These are phyloP conservation scores for Masticophis lateralis DNA, from an alignment of 2,797 vertebrate genomes.

Conservation along the genomic window DNA sequence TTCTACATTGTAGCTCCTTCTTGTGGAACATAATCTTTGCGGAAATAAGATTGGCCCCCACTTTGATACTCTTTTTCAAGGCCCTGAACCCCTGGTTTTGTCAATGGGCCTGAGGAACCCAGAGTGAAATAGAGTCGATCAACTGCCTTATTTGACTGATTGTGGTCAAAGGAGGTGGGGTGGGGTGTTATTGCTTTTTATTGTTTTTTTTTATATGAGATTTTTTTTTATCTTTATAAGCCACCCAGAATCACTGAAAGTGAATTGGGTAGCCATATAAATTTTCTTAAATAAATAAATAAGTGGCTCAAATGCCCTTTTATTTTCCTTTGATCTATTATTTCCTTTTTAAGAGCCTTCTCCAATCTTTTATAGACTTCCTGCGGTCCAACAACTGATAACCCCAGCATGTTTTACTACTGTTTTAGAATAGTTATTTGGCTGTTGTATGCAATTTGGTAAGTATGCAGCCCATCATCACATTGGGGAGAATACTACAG, in stretches of 20 bases:
- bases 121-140: not conserved
- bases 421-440: not conserved
- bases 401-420: not conserved
- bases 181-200: not conserved
- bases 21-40: not conserved
- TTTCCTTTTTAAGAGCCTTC: not conserved
- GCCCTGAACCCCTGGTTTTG: not conserved
- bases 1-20: not conserved
- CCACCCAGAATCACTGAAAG: not conserved
- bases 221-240: not conserved
- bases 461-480: not conserved
- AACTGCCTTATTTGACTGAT: not conserved
- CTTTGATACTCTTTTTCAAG: not conserved
- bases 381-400: not conserved
- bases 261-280: too few species aligned
- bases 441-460: not conserved
- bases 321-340: not conserved
- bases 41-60: not conserved
- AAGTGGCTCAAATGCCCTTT: not conserved
- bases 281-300: not conserved
- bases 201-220: not conserved
- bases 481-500: not conserved
- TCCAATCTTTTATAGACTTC: not conserved
- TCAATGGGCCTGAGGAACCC: not conserved
- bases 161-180: too few species aligned